Base-by-base conservation (phyloP, 2,113 vertebrate genomes). In the Tenrec ecaudatus region DNA sequence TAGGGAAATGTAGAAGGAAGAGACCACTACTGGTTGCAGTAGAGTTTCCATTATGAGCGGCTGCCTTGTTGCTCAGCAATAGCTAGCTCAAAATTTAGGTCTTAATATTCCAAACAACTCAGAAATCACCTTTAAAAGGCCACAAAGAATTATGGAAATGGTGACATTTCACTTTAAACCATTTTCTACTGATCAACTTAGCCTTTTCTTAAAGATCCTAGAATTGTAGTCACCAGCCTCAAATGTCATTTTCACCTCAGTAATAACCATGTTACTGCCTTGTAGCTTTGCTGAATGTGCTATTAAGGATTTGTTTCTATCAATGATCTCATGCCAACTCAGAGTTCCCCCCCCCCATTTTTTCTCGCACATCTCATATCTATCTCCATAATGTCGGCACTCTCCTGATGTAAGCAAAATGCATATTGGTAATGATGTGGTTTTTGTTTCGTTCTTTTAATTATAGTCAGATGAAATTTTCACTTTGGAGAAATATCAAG, bases 401-500 rank as follows among this genome's bases (percentile, higher is more conserved):
- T 94, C 43, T 60, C 20, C 88, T 58, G 80, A 83, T 40, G 77
- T 53, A 73, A 80, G 36, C 36, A 86, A 89, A 95, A 91, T 36
- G 86, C 23, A 40, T 16, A 57, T 81, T 68, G 81, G 25, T 71
- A 88, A 91, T 33, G 77, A 90, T 33, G 77, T 82, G 31, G 80
- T 31, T 81, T 33, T 81, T 82, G 31, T 86, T 31, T 81, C 78
- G 68, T 68, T 66, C 27, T 66, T 31, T 68, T 68, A 94, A 89
- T 69, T 71, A 73, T 4, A 85, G 15, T 88, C 75, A 88, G 47
- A 89, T 22, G 76, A 78, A 33, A 75, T 80, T 94, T 90, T 29
- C 80, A 80, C 31, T 85, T 94, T 88, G 75, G 16, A 94, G n/a
- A 95, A 90, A 79, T 89, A 93, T 36, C 60, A 88, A 96, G 11